phyloP scores from a whole-genome alignment of 2,888 invertebrate species.

The Rotaria macrura region DNA sequence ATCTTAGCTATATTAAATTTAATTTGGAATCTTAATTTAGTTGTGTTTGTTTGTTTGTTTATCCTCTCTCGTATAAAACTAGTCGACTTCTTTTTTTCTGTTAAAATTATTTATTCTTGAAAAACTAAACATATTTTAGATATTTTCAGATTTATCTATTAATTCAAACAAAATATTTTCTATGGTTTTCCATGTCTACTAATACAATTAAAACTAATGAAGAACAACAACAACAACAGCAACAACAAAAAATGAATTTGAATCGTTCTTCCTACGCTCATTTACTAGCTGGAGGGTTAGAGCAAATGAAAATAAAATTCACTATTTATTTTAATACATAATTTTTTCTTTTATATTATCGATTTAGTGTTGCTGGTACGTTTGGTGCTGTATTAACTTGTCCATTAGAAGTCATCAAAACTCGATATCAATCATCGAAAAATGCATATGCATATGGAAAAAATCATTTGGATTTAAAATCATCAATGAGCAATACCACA shows the following conservation, averaged over 20 bases:
- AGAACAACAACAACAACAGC: not conserved
- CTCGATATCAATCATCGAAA: slow-evolving; percentile 77
- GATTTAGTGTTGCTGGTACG: slow-evolving; percentile 77
- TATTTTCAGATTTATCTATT: not conserved
- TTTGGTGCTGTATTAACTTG: slow-evolving; percentile 91
- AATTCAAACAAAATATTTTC: not conserved
- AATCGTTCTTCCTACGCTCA: slow-evolving; percentile 17
- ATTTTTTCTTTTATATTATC: slow-evolving; percentile 39
- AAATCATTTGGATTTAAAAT: not conserved
- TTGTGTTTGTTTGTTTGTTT: no score
- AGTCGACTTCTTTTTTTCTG: not conserved
- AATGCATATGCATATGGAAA: not conserved
- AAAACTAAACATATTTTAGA: not conserved
- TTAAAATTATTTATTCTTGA: not conserved
- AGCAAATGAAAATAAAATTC: not conserved
- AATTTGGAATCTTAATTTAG: no score
- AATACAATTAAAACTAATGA: not conserved
- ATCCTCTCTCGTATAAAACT: not conserved
- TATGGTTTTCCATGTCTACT: not conserved
- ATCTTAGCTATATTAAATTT: no score
- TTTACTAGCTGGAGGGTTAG: slow-evolving; percentile 32
- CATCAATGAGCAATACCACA: not conserved
- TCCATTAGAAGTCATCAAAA: slow-evolving; percentile 93
- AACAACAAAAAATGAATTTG: not conserved
- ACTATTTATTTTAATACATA: not conserved